Conservation (phyloP, 2,797 vertebrate genomes). For the Mus minutoides region DNA sequence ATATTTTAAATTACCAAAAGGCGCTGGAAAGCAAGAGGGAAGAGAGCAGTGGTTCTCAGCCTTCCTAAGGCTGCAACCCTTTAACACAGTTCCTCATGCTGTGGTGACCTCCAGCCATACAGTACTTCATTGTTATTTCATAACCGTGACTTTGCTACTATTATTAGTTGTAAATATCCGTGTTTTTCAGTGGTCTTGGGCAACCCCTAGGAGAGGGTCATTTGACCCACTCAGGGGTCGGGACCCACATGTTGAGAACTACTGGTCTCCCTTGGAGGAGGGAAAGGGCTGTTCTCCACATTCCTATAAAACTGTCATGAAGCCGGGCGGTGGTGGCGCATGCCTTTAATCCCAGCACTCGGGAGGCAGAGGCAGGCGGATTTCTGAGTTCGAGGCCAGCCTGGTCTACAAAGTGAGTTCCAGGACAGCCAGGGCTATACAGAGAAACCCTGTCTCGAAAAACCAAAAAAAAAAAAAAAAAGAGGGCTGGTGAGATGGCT, state of each 20-base stretch:
- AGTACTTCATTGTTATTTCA: background rate
- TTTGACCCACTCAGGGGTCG: background rate
- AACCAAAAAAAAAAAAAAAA: no score
- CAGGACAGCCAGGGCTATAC: no score
- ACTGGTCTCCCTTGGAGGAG: background rate
- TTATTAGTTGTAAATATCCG: background rate
- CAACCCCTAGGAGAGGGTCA: background rate
- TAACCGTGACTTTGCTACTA: background rate
- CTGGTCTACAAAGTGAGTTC: no score
- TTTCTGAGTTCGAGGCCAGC: no score
- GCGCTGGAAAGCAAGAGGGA: background rate
- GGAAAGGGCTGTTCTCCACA: background rate
- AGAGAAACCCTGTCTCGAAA: no score
- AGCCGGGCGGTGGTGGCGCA: no score
- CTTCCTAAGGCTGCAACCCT: background rate
- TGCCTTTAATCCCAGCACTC: no score
- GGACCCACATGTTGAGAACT: background rate
- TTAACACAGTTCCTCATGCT: background rate
- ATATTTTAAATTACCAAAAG: background rate
- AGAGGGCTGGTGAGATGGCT: no score
- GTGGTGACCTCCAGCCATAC: background rate
- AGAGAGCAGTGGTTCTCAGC: background rate
- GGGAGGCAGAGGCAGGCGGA: no score
- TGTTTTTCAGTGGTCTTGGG: background rate
- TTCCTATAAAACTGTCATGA: constrained; percentile 15